Evolutionary conservation across 1,140 invertebrate genomes (phyloP), one percentile per base, ranked within the genome.

Genomic region (Drosophila aff.): DNA sequence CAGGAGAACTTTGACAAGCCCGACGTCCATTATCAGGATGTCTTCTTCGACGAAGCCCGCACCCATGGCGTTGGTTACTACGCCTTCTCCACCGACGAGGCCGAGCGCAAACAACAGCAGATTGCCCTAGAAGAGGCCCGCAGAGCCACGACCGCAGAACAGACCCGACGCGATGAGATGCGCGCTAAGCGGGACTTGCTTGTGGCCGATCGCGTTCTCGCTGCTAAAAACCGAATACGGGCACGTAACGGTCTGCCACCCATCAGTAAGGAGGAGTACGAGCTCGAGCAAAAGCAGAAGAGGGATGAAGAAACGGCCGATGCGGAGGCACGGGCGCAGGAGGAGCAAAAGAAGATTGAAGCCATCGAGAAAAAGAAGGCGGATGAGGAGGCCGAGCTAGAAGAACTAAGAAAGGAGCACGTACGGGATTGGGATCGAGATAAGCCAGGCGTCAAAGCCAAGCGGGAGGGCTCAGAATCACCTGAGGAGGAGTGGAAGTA

Each of bases 1-100:
- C 91, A 92, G 36, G 91, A 94, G 93, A 87, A 91, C 95, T 16
- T 90, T 72, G 13, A 93, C 81, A 92, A 97, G 94, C 93, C 94
- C 47, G 95, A 97, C 84, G 95, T 98, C 59, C 97, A 98, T 93
- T 99, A 98, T 91, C 96, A 98, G 93, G 97, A 98, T 93, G 94
- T 99, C 43, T 94, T 97, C 15, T 98, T 97, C 92, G 96, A 98
- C 93, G 97, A 99, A 95, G 96, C 97, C 0, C 94, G 98, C 71
- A 94, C 95, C 3, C 98, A 99, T 92, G 98, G 98, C 85, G 97
- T 98, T 15, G 96, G 96, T 21, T 99, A 97, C 92, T 98, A 96
- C 93, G 94, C 95, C 13, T 98, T 99, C 92, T 97, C 97, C 10
- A 96, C 95, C 49, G 97, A 98, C 79, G 97, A 98, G 79, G 94